Base-by-base conservation (phyloP, 2,113 vertebrate genomes). In the Manacus vitellinus region DNA sequence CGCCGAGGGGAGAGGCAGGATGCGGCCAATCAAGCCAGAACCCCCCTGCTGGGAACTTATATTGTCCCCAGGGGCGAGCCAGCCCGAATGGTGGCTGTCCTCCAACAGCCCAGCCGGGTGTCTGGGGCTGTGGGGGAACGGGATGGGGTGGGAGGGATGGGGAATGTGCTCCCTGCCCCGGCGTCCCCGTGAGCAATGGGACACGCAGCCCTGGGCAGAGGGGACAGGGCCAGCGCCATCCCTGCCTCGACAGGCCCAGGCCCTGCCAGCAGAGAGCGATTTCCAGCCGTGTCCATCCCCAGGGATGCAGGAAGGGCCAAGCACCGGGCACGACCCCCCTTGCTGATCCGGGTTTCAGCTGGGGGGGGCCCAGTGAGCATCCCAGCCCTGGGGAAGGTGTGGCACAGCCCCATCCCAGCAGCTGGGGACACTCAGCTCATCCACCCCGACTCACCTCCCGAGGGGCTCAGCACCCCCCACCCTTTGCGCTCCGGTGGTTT, bases 121-220 rank as follows among this genome's bases (percentile, higher is more conserved):
- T 62, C 33, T 31, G 70, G 33, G 30, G 58, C 46, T 8, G 70
- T 2, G 46, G 39, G 62, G 19, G 52, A 47, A 47, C 21, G 20
- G 70, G 20, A 27, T 18, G 35, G 17, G 70, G 14, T 30, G 47
- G 51, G 58, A 19, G 0, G 59, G 46, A 28, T 28, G 20, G 24
- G 35, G 33, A 7, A 2, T 0, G 4, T 3, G 46, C 12, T 43
- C n/a, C n/a, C 31, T 13, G 25, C 14, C 16, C 37, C 2, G 52
- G 12, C 39, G 59, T 41, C 52, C 66, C 76, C 61, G 3, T 0
- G 28, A 49, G 18, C 8, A 7, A 17, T 8, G 70, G 76, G 61
- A 52, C 33, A 46, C 25, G 30, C 43, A 71, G 37, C 43, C 25
- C 58, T 28, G 54, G 39, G 54, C 43, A 37, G 39, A 74, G 41